Evolutionary conservation across 2,888 invertebrate species (phyloP), one percentile per base, ranked within the genome.

Genomic region (Nasonia oneida): DNA sequence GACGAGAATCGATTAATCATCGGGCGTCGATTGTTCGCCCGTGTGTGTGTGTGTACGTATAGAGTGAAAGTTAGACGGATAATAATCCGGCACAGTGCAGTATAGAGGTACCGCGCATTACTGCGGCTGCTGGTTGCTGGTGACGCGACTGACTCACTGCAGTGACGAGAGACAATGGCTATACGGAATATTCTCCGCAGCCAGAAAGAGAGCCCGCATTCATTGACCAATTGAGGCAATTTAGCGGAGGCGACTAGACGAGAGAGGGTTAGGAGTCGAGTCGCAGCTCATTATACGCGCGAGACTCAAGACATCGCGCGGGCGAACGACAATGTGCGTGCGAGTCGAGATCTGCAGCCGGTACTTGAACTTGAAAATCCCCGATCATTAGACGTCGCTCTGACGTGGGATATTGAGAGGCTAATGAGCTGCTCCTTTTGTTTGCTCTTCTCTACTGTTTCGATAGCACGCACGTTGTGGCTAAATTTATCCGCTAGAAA

Each of bases 201-300:
- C 50, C 29, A 61, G 73, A 29, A 47, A 71, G 73, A 53, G 37
- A 33, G 57, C 85, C 83, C 78, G 86, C 78, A 84, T 86, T 86
- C 81, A 84, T 86, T 86, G 84, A 84, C 86, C 86, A 86, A 86
- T 86, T 84, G 84, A 81, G 81, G 84, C 81, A 84, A 84, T 84
- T 84, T 83, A 83, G 71, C 73, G 50, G 70, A 33, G 37, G 70
- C 70, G 70, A 61, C 57, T 61, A 61, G 57, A 61, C n/a, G 33
- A 39, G 61, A 50, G 64, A 64, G 64, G 33, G 47, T 33, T 57
- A 15, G 29, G 18, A 76, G 47, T 80, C 71, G 50, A 80, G 53
- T 8, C 71, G 57, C 57, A 29, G 29, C 73, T 61, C 61, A 74
- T 81, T 81, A 81, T 80, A 53, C 70, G 80, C 71, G 37, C 71